Percentiles rank a stretch among this genome's conserved stretches.
Conservation (phyloP, 2,888 invertebrate genomes). For the Ectemnius continuus region DNA sequence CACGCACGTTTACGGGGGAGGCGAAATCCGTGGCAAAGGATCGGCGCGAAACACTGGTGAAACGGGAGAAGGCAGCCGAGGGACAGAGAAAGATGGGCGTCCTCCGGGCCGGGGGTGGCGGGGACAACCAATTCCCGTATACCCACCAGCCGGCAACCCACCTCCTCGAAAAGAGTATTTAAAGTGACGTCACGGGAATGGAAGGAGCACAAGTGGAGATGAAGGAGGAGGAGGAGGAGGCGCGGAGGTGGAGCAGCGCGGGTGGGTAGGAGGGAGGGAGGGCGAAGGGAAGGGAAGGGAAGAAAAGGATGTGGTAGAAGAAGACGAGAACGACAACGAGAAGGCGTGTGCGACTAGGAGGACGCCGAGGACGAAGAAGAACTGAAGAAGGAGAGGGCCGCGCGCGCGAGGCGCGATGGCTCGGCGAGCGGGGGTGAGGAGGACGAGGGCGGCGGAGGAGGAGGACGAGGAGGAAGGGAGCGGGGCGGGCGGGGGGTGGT, state of each 20-base stretch:
- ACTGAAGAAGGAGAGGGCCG: constrained; percentile 6
- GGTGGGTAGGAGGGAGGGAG: too few relatives aligned
- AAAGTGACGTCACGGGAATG: constrained; percentile 73
- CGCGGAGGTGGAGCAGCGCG: constrained; percentile 7
- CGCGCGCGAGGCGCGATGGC: constrained; percentile 27
- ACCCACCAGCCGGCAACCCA: constrained; percentile 62
- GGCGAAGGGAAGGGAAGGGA: neutral
- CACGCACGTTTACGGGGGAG: neutral
- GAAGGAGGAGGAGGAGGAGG: constrained; percentile 42
- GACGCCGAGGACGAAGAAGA: constrained; percentile 21
- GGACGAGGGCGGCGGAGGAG: constrained; percentile 51
- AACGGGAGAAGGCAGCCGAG: constrained; percentile 11
- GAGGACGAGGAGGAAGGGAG: constrained; percentile 31
- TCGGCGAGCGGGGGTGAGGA: constrained; percentile 12
- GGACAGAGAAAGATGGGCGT: constrained; percentile 35
- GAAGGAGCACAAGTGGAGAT: constrained; percentile 45
- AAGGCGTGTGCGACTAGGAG: constrained; percentile 33
- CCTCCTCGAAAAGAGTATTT: constrained; percentile 73
- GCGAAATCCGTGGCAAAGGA: constrained; percentile 14
- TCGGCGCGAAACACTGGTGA: constrained; percentile 3
- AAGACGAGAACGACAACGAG: constrained; percentile 30
- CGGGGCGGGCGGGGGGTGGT: constrained; percentile 41
- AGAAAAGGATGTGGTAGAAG: constrained; percentile 19
- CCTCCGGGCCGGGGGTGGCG: constrained; percentile 47
- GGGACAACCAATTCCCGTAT: constrained; percentile 65